Evolutionary conservation across 2,888 invertebrate genomes (phyloP).

Genomic region (Drepana falcataria): DNA sequence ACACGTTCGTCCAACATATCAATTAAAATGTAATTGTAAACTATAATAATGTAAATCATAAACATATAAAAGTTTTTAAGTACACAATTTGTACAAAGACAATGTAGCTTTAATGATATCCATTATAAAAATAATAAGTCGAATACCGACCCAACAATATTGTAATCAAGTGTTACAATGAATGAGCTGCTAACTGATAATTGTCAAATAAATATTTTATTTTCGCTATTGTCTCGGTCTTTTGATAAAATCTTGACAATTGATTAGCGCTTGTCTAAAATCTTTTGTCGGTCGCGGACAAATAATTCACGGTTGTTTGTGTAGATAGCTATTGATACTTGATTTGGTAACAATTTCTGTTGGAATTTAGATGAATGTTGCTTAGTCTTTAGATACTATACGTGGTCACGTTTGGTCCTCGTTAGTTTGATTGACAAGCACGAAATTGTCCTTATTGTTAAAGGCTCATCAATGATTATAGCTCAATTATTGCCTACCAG

Average conservation of each 20-base stretch:
- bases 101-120: too few relatives aligned
- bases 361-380: constrained; percentile 1
- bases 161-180: neutral
- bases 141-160: neutral
- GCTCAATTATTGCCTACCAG: neutral
- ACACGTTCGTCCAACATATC: too few relatives aligned
- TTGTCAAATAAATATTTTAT: constrained; percentile 17
- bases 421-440: constrained; percentile 17
- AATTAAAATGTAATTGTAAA: too few relatives aligned
- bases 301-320: constrained; percentile 13
- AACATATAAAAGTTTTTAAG: too few relatives aligned
- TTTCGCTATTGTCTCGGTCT: constrained; percentile 25
- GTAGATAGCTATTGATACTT: constrained; percentile 10
- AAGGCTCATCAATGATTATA: too few relatives aligned
- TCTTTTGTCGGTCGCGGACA: constrained; percentile 33
- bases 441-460: constrained; percentile 7
- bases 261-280: constrained; percentile 23
- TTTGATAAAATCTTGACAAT: constrained; percentile 35
- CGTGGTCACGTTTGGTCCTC: constrained; percentile 13
- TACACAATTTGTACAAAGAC: too few relatives aligned
- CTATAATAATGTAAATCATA: too few relatives aligned
- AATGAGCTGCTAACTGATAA: constrained; percentile 3
- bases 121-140: neutral
- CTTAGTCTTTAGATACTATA: neutral
- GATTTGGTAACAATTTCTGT: constrained; percentile 1